A percentile compares a stretch with the other conserved stretches of the same genome.
These are phyloP conservation scores for Xestoiulus laeticollis DNA, from an alignment of 2,888 invertebrate genomes.

Conservation along the genomic window DNA sequence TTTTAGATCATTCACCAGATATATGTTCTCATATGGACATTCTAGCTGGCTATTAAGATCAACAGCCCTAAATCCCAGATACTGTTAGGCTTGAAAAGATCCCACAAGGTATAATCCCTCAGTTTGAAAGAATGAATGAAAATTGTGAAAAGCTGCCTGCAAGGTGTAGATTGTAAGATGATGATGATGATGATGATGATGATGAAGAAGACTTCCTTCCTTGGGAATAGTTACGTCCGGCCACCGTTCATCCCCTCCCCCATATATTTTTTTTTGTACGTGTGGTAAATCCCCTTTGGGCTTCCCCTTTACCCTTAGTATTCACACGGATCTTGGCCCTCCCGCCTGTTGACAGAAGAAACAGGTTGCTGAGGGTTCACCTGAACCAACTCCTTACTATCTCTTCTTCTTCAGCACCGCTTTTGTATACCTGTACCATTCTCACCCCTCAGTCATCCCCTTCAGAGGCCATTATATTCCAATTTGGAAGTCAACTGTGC, in stretches of 20 bases:
- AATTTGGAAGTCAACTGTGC: conserved; percentile 40
- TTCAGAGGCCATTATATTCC: not conserved
- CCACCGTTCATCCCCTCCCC: conserved; percentile 30
- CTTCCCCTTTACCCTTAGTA: conserved; percentile 35
- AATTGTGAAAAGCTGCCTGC: not conserved
- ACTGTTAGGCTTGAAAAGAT: not conserved
- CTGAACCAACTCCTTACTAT: not conserved
- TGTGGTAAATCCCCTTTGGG: not conserved
- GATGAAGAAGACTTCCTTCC: conserved; percentile 15
- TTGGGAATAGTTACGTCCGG: conserved; percentile 39
- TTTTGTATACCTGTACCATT: not conserved
- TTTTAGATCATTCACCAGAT: not conserved
- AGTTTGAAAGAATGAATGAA: not conserved
- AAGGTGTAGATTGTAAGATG: not conserved
- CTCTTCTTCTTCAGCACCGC: conserved; percentile 14
- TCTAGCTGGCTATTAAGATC: no score
- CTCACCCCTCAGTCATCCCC: not conserved
- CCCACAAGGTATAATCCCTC: not conserved
- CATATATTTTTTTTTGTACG: not conserved
- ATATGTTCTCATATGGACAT: no score
- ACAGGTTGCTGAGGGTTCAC: conserved; percentile 24
- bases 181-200: not conserved
- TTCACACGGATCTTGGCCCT: conserved; percentile 39
- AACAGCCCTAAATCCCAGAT: no score
- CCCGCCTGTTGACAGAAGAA: conserved; percentile 4